Base-by-base conservation (phyloP, 2,797 vertebrate genomes). In the Mormyrus hasselquistii region DNA sequence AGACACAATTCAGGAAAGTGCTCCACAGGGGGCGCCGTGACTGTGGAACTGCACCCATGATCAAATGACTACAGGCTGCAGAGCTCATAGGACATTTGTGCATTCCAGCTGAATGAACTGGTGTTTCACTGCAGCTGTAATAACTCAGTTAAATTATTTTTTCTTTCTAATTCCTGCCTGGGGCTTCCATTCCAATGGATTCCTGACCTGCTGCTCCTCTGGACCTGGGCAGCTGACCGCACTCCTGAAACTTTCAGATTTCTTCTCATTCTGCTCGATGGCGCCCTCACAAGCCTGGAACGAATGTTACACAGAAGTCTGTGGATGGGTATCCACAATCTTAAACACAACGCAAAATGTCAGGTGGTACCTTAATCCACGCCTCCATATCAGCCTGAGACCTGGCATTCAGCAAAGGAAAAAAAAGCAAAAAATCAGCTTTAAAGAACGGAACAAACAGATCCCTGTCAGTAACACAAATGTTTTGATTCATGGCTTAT, bases 281-380 rank as follows among this genome's bases (percentile, higher is more conserved):
- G 95, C 95, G 0, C 92, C 91, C 53, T 93, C 94, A 89, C 94
- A 95, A 83, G 95, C 94, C 96, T 96, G 86, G 29, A 44, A 69
- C 0, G 38, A 22, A 12, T 19, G 86, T 87, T 87, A 29, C 1
- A 22, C 2, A 41, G 38, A 14, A 41, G 38, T 50, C 29, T 9
- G 29, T 62, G 55, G 14, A n/a, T 4, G 10, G 49, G 12, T 8
- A 38, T 16, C n/a, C 53, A 49, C 22, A 14, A 25, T 47, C 38
- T 7, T 76, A 14, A 29, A 50, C 50, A 84, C 1, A 14, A 55
- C 10, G 19, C 38, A 8, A 86, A 38, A n/a, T 4, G 8, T 38
- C 83, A 84, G 5, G 4, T 19, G 49, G 19, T 96, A 96, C 96
- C 96, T 96, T 91, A 38, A 96, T 92, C 96, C 96, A 96, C 86